These are phyloP conservation scores for Pelagia noctiluca DNA, from an alignment of 30 jellyfish, hydroid and myxozoan species.

Conservation along the genomic window DNA sequence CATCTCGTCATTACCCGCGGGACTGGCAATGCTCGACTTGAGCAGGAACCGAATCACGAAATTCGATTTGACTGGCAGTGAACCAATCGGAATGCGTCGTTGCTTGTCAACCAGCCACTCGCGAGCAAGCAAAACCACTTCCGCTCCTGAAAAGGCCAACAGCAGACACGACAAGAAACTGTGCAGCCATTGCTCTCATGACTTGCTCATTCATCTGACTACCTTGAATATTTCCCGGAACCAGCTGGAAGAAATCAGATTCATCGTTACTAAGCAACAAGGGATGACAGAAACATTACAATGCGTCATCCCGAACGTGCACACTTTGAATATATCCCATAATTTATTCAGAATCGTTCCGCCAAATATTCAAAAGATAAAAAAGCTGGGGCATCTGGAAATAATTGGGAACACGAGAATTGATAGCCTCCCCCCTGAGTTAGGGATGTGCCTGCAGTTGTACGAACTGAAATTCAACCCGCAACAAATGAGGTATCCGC, in stretches of 20 bases:
- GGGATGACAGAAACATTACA: conserved; percentile 34
- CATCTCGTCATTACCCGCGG: conserved; percentile 61
- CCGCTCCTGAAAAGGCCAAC: conserved; percentile 12
- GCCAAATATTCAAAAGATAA: conserved; percentile 74
- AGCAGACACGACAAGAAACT: conserved; percentile 16
- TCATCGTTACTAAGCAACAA: conserved; percentile 22
- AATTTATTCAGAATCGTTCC: conserved; percentile 74
- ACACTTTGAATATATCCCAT: conserved; percentile 59
- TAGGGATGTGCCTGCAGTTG: conserved; percentile 79
- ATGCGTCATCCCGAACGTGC: conserved; percentile 71
- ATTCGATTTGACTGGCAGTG: conserved; percentile 48
- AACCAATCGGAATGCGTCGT: conserved; percentile 19
- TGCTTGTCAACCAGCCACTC: conserved; percentile 18
- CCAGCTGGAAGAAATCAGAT: conserved; percentile 37
- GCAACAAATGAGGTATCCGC: conserved; percentile 73
- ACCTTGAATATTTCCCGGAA: conserved; percentile 62
- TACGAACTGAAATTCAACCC: conserved; percentile 76
- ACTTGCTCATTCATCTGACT: conserved; percentile 47
- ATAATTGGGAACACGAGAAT: conserved; percentile 52
- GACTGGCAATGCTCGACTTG: conserved; percentile 58
- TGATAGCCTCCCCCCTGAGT: conserved; percentile 81
- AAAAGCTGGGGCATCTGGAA: conserved; percentile 46
- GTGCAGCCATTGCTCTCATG: conserved; percentile 89
- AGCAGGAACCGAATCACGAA: conserved; percentile 65
- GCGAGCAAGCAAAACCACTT: conserved; percentile 12